A percentile compares a stretch with the other conserved stretches of the same genome.
These are phyloP conservation scores for Morpho helenor DNA, from an alignment of 2,888 invertebrate species.

Conservation along the genomic window DNA sequence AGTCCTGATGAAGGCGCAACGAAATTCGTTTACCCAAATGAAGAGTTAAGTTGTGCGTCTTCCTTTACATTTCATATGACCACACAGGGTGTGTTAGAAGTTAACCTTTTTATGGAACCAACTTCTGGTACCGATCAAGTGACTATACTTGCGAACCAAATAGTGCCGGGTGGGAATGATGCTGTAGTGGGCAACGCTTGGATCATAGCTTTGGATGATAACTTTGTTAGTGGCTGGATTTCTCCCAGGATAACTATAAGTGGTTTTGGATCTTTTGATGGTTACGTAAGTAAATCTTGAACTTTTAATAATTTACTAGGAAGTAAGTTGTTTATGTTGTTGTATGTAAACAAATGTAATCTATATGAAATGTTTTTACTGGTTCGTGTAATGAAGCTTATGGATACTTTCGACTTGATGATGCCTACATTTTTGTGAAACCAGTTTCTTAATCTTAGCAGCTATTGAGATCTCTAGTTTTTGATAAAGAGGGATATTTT, in stretches of 20 bases:
- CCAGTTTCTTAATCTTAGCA: too few relatives aligned
- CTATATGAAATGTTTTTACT: too few relatives aligned
- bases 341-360: too few relatives aligned
- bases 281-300: conserved; percentile 30
- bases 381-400: too few relatives aligned
- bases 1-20: conserved; percentile 34
- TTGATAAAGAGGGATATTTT: too few relatives aligned
- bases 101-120: conserved; percentile 41
- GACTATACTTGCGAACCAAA: conserved; percentile 38
- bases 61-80: conserved; percentile 37
- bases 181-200: conserved; percentile 26
- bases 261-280: conserved; percentile 25
- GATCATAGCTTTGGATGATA: conserved; percentile 16
- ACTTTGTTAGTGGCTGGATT: conserved; percentile 31
- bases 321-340: too few relatives aligned
- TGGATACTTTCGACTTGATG: too few relatives aligned
- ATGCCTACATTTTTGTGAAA: too few relatives aligned
- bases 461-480: too few relatives aligned
- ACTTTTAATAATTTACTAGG: too few relatives aligned
- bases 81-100: conserved; percentile 40
- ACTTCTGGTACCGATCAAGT: conserved; percentile 32
- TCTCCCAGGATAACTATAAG: conserved; percentile 20
- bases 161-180: conserved; percentile 24
- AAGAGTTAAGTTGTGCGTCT: conserved; percentile 30
- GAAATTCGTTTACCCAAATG: conserved; percentile 35